Evolutionary conservation across 64 coral and sea anemone genomes (phyloP), one percentile per base, ranked within the genome.

Genomic region (Astreopora myriophthalma): DNA sequence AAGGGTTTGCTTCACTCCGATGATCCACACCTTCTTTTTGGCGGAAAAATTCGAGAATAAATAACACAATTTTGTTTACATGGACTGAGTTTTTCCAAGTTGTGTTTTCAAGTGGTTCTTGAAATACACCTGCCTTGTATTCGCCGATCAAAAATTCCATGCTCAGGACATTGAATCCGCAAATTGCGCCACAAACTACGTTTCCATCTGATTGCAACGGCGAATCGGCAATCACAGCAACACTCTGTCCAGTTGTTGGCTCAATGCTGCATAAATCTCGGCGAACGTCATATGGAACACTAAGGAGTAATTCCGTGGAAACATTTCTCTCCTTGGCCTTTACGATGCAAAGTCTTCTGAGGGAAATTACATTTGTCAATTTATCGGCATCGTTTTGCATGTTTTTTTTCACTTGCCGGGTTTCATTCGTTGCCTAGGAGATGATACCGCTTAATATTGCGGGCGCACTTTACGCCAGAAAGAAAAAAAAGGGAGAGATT

Each of bases 121-220:
- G 24, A 51, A 52, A 78, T 39, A 78, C 75, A 48, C 3, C 25
- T 31, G 75, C 26, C 30, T 78, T 2, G 28, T 78, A 78, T 51
- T 78, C 26, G 25, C 75, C 75, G 26, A 78, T 51, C 51, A 78
- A 29, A 51, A 52, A 78, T 52, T 78, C 44, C 13, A 25, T 78
- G 38, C 25, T 78, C 2, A 52, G 24, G 51, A 30, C 40, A 23
- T 78, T 22, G 13, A 28, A 78, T 14, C 75, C 75, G 75, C 75
- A 78, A 14, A 78, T 78, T 26, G 23, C 75, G 1, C 75, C 75
- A 49, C n/a, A 26, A 7, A 78, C 44, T 14, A 78, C 11, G 75
- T 78, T 78, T 52, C 23, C 75, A 32, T 52, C 75, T 42, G 25
- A 24, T 52, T 31, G 39, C 16, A 52, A 49, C 13, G 75, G 75